These are phyloP conservation scores for Caerostris darwini DNA, from an alignment of 1,140 invertebrate genomes.

Conservation along the genomic window DNA sequence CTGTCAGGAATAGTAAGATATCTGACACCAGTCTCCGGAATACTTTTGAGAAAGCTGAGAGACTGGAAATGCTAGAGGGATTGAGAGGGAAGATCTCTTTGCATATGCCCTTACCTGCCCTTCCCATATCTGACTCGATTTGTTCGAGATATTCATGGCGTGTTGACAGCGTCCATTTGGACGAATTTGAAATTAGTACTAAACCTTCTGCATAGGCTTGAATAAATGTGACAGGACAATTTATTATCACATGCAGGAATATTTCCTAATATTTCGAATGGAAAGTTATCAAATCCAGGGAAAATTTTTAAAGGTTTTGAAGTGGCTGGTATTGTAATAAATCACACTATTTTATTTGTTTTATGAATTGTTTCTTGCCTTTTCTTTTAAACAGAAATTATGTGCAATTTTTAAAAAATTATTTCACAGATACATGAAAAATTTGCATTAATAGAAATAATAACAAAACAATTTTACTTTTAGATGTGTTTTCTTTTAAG, in stretches of 20 bases:
- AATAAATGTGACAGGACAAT: conserved; percentile 1
- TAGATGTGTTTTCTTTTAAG: no score
- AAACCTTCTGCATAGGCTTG: not conserved
- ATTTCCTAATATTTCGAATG: not conserved
- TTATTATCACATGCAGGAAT: not conserved
- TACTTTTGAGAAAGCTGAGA: conserved; percentile 28
- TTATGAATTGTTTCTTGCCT: no score
- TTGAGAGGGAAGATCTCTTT: not conserved
- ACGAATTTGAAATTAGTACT: not conserved
- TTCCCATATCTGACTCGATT: not conserved
- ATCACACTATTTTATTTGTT: no score
- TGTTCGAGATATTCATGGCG: conserved; percentile 6
- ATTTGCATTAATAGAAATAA: no score
- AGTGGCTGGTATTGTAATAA: not conserved
- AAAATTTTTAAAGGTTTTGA: not conserved
- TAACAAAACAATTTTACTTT: no score
- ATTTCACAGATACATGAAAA: no score
- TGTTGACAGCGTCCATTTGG: conserved; percentile 17
- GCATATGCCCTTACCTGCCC: not conserved
- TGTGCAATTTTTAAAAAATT: no score
- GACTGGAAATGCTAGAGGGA: not conserved
- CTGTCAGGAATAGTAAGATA: conserved; percentile 58
- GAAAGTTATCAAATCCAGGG: not conserved
- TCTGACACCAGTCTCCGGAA: conserved; percentile 9
- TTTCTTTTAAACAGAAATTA: no score